Conservation (phyloP, 2,797 vertebrate species). For the Potorous gilbertii region DNA sequence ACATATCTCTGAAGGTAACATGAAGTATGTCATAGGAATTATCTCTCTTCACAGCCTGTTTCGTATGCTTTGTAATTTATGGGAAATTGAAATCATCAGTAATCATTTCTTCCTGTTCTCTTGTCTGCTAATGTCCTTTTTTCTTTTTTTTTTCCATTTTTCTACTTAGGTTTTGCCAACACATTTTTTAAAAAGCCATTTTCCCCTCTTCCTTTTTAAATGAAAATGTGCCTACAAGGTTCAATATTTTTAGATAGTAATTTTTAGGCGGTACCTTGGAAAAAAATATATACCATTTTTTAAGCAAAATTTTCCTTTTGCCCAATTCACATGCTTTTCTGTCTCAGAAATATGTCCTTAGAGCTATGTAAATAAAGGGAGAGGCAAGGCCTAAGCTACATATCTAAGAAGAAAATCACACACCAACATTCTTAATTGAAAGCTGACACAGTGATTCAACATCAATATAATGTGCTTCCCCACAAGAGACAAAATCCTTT, state of each 20-base stretch:
- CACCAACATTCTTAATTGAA: constrained; percentile 53
- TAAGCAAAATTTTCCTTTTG: constrained; percentile 67
- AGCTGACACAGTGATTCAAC: constrained; percentile 52
- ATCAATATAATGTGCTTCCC: background rate
- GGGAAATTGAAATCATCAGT: constrained; percentile 81
- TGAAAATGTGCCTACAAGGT: constrained; percentile 70
- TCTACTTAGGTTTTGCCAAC: constrained; percentile 73
- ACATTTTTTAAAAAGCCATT: constrained; percentile 76
- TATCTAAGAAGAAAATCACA: constrained; percentile 46
- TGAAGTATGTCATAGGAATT: constrained; percentile 73
- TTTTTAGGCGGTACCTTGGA: constrained; percentile 61
- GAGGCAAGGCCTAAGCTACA: constrained; percentile 20
- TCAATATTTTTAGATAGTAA: constrained; percentile 66
- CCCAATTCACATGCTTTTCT: constrained; percentile 54
- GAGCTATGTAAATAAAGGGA: constrained; percentile 62
- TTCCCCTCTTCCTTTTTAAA: constrained; percentile 59
- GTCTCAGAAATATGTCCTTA: constrained; percentile 33
- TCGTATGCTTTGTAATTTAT: constrained; percentile 80
- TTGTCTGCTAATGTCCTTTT: constrained; percentile 59
- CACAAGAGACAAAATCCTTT: constrained; percentile 3
- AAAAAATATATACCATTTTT: constrained; percentile 63
- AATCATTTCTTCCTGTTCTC: constrained; percentile 78
- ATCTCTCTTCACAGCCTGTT: constrained; percentile 74
- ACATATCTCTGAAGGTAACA: constrained; percentile 78
- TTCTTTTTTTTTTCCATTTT: constrained; percentile 47